These are phyloP conservation scores for Styela clava DNA, from an alignment of 23 tunicate genomes.

Conservation along the genomic window DNA sequence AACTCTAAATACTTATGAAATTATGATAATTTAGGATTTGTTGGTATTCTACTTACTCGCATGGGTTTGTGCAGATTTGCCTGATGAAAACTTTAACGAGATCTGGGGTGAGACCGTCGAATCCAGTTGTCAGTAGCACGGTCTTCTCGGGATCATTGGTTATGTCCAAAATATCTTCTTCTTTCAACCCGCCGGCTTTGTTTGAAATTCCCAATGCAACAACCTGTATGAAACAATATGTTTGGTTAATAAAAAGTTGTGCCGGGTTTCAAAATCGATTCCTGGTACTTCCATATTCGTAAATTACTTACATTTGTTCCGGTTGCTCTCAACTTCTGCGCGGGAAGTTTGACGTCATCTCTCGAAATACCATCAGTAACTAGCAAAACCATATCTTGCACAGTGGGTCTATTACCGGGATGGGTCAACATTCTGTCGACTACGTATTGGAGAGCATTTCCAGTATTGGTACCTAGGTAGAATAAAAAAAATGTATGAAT, in stretches of 20 bases:
- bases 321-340: slow-evolving; percentile 40
- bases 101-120: slow-evolving; percentile 62
- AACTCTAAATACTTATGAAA: no score
- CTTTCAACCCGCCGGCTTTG: slow-evolving; percentile 54
- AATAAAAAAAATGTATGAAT: no score
- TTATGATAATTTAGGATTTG: no score
- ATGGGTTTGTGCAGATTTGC: slow-evolving; percentile 55
- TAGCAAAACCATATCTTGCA: slow-evolving; percentile 66
- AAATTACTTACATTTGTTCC: slow-evolving; percentile 53
- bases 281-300: no score
- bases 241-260: no score
- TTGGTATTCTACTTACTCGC: slow-evolving; percentile 60
- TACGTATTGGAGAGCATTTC: slow-evolving; percentile 75
- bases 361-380: slow-evolving; percentile 81
- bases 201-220: slow-evolving; percentile 78
- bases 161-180: slow-evolving; percentile 76
- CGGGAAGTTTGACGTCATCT: slow-evolving; percentile 62
- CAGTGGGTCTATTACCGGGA: slow-evolving; percentile 56
- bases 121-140: slow-evolving; percentile 62
- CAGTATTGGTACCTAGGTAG: slow-evolving; percentile 52
- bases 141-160: slow-evolving; percentile 65
- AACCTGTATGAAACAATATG: slow-evolving; percentile 28
- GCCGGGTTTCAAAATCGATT: no score
- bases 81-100: slow-evolving; percentile 33
- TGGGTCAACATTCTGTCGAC: slow-evolving; percentile 48